Conservation (phyloP, 2,113 vertebrate genomes). For the Nymphicus hollandicus region DNA sequence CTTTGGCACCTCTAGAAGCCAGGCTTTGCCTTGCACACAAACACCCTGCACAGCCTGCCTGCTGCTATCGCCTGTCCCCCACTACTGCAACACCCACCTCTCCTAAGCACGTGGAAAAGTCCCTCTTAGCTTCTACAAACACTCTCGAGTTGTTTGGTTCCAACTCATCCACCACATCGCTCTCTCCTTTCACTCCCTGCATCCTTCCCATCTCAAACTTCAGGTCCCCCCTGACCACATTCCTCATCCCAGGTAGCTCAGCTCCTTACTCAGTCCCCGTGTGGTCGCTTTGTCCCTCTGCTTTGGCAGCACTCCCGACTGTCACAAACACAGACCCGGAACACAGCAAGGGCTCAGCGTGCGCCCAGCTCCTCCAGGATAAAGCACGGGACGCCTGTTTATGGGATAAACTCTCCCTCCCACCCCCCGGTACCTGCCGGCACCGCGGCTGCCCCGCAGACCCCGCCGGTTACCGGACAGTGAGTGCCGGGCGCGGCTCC, state of each 20-base stretch:
- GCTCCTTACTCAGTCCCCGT: neutral
- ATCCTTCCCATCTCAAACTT: neutral
- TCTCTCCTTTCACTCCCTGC: neutral
- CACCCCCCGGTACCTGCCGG: neutral
- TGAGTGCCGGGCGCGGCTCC: no score
- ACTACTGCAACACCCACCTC: neutral
- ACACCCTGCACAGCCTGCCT: neutral
- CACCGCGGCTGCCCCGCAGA: neutral
- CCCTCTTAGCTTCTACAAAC: neutral
- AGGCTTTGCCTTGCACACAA: neutral
- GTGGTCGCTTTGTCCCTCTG: rapidly evolving
- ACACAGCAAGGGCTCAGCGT: neutral
- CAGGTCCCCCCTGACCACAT: neutral
- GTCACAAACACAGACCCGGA: neutral
- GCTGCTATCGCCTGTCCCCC: neutral
- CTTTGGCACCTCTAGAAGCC: neutral
- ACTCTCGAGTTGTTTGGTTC: neutral
- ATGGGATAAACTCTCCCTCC: rapidly evolving
- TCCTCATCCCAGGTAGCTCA: neutral
- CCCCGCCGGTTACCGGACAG: no score
- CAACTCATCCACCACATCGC: neutral
- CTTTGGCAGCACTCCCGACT: neutral
- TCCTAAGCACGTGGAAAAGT: neutral
- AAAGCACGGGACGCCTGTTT: rapidly evolving
- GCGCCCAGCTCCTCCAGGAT: rapidly evolving